These are phyloP conservation scores for Beroe forskalii DNA, from an alignment of 37 sponge, comb jelly and placozoan genomes.

Conservation along the genomic window DNA sequence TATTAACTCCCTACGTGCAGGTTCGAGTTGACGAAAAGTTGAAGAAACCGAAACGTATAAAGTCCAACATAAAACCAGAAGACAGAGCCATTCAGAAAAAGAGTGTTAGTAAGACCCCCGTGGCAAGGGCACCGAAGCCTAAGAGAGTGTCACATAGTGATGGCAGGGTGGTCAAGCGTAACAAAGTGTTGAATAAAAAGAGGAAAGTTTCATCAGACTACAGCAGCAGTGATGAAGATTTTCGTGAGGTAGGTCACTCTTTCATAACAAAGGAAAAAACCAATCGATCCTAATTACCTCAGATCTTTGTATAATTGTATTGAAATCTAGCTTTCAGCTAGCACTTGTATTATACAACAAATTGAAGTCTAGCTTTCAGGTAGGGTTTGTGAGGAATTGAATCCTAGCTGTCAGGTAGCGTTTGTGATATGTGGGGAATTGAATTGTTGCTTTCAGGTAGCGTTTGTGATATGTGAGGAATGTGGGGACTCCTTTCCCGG, in stretches of 20 bases:
- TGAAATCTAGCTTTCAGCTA: too few relatives aligned
- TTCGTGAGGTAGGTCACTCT: too few relatives aligned
- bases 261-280: too few relatives aligned
- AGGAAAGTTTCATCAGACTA: constrained; percentile 21
- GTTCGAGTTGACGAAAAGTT: background rate
- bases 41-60: background rate
- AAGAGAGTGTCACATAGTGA: background rate
- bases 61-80: constrained; percentile 12
- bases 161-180: background rate
- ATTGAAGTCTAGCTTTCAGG: too few relatives aligned
- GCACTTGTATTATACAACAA: too few relatives aligned
- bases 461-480: constrained; percentile 65
- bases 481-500: constrained; percentile 38
- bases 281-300: too few relatives aligned
- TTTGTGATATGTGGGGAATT: constrained; percentile 51
- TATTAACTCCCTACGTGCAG: too few relatives aligned
- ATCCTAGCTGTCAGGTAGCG: too few relatives aligned
- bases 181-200: background rate
- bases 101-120: background rate
- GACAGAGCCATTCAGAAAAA: background rate
- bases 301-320: too few relatives aligned
- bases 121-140: background rate
- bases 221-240: constrained; percentile 53
- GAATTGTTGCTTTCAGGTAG: too few relatives aligned
- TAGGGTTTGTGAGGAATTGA: constrained; percentile 61